These are phyloP conservation scores for Leucoma salicis DNA, from an alignment of 2,888 invertebrate genomes.

Conservation along the genomic window DNA sequence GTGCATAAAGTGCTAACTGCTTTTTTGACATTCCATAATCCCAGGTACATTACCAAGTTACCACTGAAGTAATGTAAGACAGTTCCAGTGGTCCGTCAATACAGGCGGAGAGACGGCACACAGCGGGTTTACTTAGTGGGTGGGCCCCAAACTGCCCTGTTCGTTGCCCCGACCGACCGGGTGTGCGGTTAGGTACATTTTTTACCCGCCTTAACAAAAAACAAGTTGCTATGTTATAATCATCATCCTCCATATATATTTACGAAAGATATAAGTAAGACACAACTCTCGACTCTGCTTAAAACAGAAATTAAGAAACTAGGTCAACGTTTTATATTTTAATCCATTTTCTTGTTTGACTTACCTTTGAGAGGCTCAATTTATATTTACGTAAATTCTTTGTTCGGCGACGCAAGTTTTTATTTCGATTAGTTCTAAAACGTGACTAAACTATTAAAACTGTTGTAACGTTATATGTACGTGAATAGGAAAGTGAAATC, in stretches of 20 bases:
- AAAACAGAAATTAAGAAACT: slow-evolving; percentile 20
- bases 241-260: slow-evolving; percentile 13
- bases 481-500: slow-evolving; percentile 26
- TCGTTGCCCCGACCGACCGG: too few relatives aligned
- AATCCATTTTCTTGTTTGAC: slow-evolving; percentile 14
- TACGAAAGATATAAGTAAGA: slow-evolving; percentile 13
- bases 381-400: slow-evolving; percentile 10
- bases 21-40: slow-evolving; percentile 27
- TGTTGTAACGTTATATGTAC: slow-evolving; percentile 9
- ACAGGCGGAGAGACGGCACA: too few relatives aligned
- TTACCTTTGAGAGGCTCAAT: slow-evolving; percentile 13
- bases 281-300: slow-evolving; percentile 19
- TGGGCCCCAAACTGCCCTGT: too few relatives aligned
- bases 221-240: slow-evolving; percentile 14
- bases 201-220: too few relatives aligned
- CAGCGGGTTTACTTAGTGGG: too few relatives aligned
- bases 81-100: too few relatives aligned
- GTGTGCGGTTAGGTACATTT: too few relatives aligned
- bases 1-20: slow-evolving; percentile 48
- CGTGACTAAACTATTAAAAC: slow-evolving; percentile 16
- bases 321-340: slow-evolving; percentile 14
- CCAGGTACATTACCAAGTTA: not conserved
- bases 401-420: slow-evolving; percentile 11
- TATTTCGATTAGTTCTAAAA: slow-evolving; percentile 14
- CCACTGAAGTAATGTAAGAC: too few relatives aligned